Base-by-base conservation (phyloP, 2,797 vertebrate genomes). In the Chloroceryle amazona region DNA sequence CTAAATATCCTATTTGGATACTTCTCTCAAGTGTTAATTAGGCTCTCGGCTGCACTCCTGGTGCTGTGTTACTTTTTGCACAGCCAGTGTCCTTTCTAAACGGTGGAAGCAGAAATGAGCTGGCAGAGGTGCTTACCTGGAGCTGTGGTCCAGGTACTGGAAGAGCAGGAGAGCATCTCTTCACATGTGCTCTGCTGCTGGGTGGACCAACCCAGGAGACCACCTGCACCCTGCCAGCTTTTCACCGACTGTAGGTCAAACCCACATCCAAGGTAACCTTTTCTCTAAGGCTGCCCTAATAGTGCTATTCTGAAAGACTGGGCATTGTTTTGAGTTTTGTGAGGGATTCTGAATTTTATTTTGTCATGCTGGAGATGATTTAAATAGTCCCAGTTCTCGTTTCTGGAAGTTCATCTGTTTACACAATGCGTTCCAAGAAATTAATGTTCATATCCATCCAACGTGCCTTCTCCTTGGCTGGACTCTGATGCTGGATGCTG, bases 381-480 rank as follows among this genome's bases (percentile, higher is more conserved):
- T 95, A 84, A 72, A 22, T 89, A 94, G 89, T 95, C 79, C 85
- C 81, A 95, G 91, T 55, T 47, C 62, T 94, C 66, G 28, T 91
- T 75, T 88, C 42, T 96, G 87, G 76, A 93, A 95, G 31, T 65
- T 81, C 73, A 46, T 91, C 42, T 96, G 91, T 96, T 95, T 96
- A 95, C 76, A 79, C 0, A 0, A 13, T 0, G 0, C 0, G 6
- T 84, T 96, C 94, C 96, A 96, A 93, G 73, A 91, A 95, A 83
- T 83, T 66, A 6, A 6, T 81, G 93, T 60, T 90, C 0, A 0
- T 31, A 88, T 96, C 91, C 80, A 68, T 94, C 68, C 13, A 26
- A 84, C 7, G 3, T 74, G 72, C 89, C 0, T 22, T 86, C 7
- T 90, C 70, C 79, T 91, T 95, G 85, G 89, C 91, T 54, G 70